Evolutionary conservation across 2,113 vertebrate genomes (phyloP), one percentile per base, ranked within the genome.

Genomic region (Cinclus mexicanus): DNA sequence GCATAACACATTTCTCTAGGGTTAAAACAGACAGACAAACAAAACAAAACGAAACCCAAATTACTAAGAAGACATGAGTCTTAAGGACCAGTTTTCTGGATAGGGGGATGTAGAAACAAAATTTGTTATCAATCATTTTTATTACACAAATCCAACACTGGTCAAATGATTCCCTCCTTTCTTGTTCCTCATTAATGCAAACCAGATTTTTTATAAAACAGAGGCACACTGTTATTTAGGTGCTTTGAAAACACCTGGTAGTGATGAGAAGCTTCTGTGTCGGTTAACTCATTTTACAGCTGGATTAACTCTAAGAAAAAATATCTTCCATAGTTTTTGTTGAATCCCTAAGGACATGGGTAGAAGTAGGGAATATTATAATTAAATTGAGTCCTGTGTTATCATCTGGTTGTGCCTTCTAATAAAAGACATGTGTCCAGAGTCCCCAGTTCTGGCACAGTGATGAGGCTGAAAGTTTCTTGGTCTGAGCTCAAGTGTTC

Each of bases 231-330:
- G 84, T 68, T 94, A 71, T 83, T 78, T 97, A 95, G 79, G 81
- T 61, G 65, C 53, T 23, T 29, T 78, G 92, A 96, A 97, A 96
- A 96, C 90, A 97, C 94, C 93, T 97, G 94, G 19, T 47, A 63
- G n/a, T 93, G 89, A 97, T 95, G 83, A 92, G 84, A 87, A 53
- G 67, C 44, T 31, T 90, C 61, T 67, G 41, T 33, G 14, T 57
- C 61, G 61, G 23, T 67, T 80, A 86, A 89, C 68, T 26, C 55
- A 39, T 9, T 13, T 95, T 83, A 71, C 9, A 41, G 64, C 22
- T 92, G 86, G 74, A 93, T 91, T 92, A 79, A 47, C 33, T 60
- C 47, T 94, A 90, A 96, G 61, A 90, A 95, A 96, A 98, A 93
- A 42, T 85, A 59, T 59, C 41, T 89, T 76, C 24, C 22, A 20